phyloP scores from a whole-genome alignment of 2,888 invertebrate species.

The Tipula helvola region DNA sequence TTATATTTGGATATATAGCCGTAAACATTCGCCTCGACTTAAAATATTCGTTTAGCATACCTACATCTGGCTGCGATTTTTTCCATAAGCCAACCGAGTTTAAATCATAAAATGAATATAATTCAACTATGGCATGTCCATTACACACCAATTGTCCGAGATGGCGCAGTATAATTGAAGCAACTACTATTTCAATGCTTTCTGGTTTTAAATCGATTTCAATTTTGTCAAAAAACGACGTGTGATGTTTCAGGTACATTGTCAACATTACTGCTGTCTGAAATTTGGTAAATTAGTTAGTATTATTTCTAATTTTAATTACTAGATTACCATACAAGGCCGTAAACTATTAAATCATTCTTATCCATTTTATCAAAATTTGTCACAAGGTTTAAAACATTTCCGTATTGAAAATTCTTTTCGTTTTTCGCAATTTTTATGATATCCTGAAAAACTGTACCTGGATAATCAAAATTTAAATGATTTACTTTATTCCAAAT shows the following conservation, averaged over 20 bases:
- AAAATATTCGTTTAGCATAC: constrained; percentile 23
- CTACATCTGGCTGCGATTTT: constrained; percentile 18
- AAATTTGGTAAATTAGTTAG: constrained; percentile 16
- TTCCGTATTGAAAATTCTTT: constrained; percentile 41
- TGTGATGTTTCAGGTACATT: constrained; percentile 49
- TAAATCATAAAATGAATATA: constrained; percentile 18
- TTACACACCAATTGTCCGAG: constrained; percentile 67
- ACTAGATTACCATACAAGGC: constrained; percentile 42
- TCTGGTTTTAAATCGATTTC: constrained; percentile 23
- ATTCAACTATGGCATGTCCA: constrained; percentile 49
- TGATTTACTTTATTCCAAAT: constrained; percentile 8
- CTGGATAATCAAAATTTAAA: neutral
- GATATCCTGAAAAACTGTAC: constrained; percentile 8
- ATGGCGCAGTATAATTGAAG: constrained; percentile 57
- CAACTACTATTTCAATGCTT: constrained; percentile 42
- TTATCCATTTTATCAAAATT: constrained; percentile 55
- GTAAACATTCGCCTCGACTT: constrained; percentile 47
- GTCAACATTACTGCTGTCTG: constrained; percentile 57
- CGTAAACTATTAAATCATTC: constrained; percentile 56
- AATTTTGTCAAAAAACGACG: constrained; percentile 47
- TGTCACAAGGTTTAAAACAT: constrained; percentile 57
- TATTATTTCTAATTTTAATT: neutral
- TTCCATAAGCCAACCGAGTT: constrained; percentile 15
- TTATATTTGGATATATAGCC: constrained; percentile 74
- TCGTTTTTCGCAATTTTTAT: constrained; percentile 5